A percentile compares a stretch with the other conserved stretches of the same genome.
Evolutionary conservation across 1,140 invertebrate genomes (phyloP).

Genomic region (Pemphigus obesinymphae): DNA sequence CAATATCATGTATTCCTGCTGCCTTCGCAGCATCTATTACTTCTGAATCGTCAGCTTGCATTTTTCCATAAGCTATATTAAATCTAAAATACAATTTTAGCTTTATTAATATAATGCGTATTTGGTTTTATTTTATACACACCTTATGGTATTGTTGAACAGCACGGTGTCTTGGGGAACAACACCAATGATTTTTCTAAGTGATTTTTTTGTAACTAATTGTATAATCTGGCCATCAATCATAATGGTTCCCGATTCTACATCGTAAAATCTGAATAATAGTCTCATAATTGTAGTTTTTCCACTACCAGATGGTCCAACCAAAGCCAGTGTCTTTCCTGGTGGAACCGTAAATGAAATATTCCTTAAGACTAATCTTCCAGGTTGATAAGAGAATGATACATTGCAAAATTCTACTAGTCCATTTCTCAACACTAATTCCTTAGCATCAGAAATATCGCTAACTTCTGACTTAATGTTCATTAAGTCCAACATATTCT

Average conservation of each 20-base stretch:
- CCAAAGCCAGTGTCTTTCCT: slow-evolving; percentile 90
- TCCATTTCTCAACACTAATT: slow-evolving; percentile 67
- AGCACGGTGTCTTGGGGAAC: slow-evolving; percentile 97
- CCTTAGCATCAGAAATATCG: slow-evolving; percentile 71
- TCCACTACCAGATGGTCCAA: slow-evolving; percentile 85
- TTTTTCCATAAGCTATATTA: slow-evolving; percentile 90
- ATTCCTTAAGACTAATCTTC: slow-evolving; percentile 74
- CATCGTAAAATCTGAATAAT: slow-evolving; percentile 93
- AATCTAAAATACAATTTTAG: slow-evolving; percentile 59
- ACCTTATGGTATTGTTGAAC: slow-evolving; percentile 89
- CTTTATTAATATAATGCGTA: not conserved
- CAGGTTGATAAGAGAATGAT: slow-evolving; percentile 79
- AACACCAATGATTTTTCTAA: slow-evolving; percentile 77
- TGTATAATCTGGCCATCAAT: slow-evolving; percentile 84
- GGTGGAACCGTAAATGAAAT: slow-evolving; percentile 79
- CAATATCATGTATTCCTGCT: slow-evolving; percentile 91
- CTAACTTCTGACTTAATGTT: slow-evolving; percentile 79
- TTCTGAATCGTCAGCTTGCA: slow-evolving; percentile 72
- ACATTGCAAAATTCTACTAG: slow-evolving; percentile 86
- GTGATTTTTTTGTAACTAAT: slow-evolving; percentile 70
- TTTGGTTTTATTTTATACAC: slow-evolving; percentile 46
- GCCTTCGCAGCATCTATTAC: slow-evolving; percentile 81
- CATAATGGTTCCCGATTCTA: slow-evolving; percentile 74
- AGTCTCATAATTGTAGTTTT: slow-evolving; percentile 92
- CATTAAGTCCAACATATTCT: slow-evolving; percentile 97